A percentile compares a stretch with the other conserved stretches of the same genome.
Evolutionary conservation across 2,113 vertebrate species (phyloP).

Genomic region (Natator depressus): DNA sequence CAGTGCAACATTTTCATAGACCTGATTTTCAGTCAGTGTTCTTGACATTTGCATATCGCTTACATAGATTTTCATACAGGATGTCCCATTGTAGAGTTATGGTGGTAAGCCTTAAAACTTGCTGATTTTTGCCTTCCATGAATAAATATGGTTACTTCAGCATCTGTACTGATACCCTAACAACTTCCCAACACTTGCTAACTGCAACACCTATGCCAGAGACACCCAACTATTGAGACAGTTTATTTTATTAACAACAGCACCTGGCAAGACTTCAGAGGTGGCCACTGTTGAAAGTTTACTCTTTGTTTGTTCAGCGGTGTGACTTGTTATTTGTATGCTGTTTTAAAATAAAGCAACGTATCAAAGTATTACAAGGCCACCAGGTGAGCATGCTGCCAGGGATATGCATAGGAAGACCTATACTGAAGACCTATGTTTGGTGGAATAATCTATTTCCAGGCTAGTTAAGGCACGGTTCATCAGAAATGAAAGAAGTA

Average conservation of each 20-base stretch:
- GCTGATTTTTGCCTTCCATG: background rate
- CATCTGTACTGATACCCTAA: background rate
- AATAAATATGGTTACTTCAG: background rate
- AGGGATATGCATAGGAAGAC: background rate
- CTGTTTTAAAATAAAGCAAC: background rate
- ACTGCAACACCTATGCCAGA: rapidly evolving
- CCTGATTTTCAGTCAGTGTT: background rate
- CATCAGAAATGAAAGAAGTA: background rate
- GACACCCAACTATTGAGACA: background rate
- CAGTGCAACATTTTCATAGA: background rate
- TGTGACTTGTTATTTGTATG: background rate
- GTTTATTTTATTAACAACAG: background rate
- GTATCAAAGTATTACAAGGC: background rate
- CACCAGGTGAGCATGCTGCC: background rate
- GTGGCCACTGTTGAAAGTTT: background rate
- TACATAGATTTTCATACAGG: background rate
- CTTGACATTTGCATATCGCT: background rate
- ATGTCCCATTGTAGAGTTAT: background rate
- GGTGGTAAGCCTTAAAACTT: background rate
- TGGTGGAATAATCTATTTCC: background rate
- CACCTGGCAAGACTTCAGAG: background rate
- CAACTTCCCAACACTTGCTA: background rate
- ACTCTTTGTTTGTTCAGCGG: background rate
- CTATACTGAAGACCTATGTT: background rate
- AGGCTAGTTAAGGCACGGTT: background rate